Percentiles rank a stretch among this genome's conserved stretches.
Conservation (phyloP, 2,113 vertebrate genomes). For the Cyanoderma ruficeps region DNA sequence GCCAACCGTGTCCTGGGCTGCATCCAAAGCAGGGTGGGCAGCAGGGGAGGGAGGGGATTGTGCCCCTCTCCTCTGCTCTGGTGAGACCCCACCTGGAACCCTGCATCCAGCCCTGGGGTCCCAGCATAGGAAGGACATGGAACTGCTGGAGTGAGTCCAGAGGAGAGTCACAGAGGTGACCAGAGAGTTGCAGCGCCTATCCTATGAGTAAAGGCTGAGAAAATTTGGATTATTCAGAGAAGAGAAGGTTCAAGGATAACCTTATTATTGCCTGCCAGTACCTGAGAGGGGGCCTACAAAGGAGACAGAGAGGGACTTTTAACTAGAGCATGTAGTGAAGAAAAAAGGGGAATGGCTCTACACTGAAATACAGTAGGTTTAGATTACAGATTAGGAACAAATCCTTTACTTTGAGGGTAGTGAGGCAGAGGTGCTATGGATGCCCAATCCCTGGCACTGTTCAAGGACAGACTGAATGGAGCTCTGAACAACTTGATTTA, state of each 20-base stretch:
- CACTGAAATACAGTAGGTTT: not conserved
- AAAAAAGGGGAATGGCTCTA: not conserved
- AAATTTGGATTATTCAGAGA: not conserved
- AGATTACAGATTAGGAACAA: not conserved
- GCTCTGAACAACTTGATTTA: not conserved
- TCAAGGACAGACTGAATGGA: not conserved
- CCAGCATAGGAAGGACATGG: not conserved
- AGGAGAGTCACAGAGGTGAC: not conserved
- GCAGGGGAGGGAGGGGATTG: not conserved
- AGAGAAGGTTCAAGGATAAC: not conserved
- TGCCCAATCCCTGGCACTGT: not conserved
- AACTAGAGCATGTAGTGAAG: not conserved
- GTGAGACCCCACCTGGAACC: not conserved
- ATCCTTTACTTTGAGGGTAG: not conserved
- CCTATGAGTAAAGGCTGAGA: not conserved
- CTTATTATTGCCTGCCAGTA: not conserved
- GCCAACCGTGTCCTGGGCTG: not conserved
- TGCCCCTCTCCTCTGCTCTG: not conserved
- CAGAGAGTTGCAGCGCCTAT: not conserved
- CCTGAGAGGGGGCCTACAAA: not conserved
- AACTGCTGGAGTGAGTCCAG: fast-evolving
- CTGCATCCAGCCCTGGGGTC: not conserved
- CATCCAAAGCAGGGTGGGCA: not conserved
- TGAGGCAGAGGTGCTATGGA: not conserved
- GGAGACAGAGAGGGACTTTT: not conserved